Evolutionary conservation across 2,888 invertebrate species (phyloP), one percentile per base, ranked within the genome.

Genomic region (Leptopilina myrica): DNA sequence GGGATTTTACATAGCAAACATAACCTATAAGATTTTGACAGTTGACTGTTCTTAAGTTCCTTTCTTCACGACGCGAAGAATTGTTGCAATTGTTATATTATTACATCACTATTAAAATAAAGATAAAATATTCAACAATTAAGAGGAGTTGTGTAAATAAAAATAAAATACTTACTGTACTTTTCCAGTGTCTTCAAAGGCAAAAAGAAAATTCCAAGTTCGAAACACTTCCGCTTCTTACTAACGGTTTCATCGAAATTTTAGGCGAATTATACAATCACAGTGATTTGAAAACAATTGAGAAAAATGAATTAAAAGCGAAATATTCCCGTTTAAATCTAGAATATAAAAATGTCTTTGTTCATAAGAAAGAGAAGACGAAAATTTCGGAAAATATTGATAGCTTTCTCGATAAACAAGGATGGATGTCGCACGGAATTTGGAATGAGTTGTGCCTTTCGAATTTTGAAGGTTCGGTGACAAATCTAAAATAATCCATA

Each of bases 401-500:
- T 64, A 11, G 66, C 62, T 40, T 65, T 66, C 76, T 62, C 65
- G 43, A 80, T 15, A 75, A 77, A 43, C 76, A 59, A 56, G 82
- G 84, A 76, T 88, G 85, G 86, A 86, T 86, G 64, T 86, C 86
- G 3, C 89, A 88, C 78, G 90, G 88, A 14, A 80, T 91, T 76
- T 91, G 91, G 91, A 91, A 90, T 80, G 80, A 69, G 46, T 79
- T 80, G 2, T 85, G 81, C 49, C 78, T 83, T 15, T 76, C 83
- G 49, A 80, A 83, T 49, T 81, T 89, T n/a, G 79, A 87, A 84
- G 88, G 91, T 46, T 49, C 11, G 49, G 15, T 26, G 20, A 20
- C 7, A n/a, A 15, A 59, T 62, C 8, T 15, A 15, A 62, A 62
- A 15, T 20, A 20, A 43, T 43, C 7, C 8, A 8, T 43, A 43